A percentile compares a stretch with the other conserved stretches of the same genome.
phyloP scores from a whole-genome alignment of 2,113 vertebrate genomes.

The Triplophysa siluroides region DNA sequence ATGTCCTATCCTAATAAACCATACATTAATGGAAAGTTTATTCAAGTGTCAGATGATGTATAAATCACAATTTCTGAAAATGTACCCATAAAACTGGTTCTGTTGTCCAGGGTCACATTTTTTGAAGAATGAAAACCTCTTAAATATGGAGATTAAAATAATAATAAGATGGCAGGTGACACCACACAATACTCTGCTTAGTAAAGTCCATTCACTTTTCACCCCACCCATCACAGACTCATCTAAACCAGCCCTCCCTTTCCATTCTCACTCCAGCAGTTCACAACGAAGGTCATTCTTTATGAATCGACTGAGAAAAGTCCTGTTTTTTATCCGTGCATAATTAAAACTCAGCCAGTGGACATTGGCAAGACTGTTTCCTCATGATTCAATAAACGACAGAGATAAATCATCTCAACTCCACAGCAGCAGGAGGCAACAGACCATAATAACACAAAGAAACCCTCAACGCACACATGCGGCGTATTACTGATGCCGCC shows the following conservation, averaged over 20 bases:
- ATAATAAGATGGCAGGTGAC: neutral
- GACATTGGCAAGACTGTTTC: slow-evolving; percentile 43
- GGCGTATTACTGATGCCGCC: neutral
- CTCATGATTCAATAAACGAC: slow-evolving; percentile 69
- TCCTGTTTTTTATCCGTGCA: slow-evolving; percentile 61
- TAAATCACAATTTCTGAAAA: too few relatives aligned
- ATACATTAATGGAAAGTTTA: too few relatives aligned
- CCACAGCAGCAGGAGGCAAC: slow-evolving; percentile 63
- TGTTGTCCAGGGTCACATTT: slow-evolving; percentile 2
- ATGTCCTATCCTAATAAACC: too few relatives aligned
- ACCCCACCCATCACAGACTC: neutral
- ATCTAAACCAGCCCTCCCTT: neutral
- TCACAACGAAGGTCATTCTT: slow-evolving; percentile 68
- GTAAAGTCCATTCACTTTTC: neutral
- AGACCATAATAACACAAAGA: slow-evolving; percentile 53
- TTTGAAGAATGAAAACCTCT: neutral
- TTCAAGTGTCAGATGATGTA: too few relatives aligned
- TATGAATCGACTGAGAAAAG: slow-evolving; percentile 67
- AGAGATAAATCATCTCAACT: slow-evolving; percentile 69
- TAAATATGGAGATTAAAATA: neutral
- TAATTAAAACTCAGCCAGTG: slow-evolving; percentile 68
- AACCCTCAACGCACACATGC: neutral
- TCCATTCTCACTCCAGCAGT: slow-evolving; percentile 64
- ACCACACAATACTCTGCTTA: neutral
- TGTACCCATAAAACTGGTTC: too few relatives aligned